A percentile compares a stretch with the other conserved stretches of the same genome.
Conservation (phyloP, 1,140 invertebrate genomes). For the Drosophila tani region DNA sequence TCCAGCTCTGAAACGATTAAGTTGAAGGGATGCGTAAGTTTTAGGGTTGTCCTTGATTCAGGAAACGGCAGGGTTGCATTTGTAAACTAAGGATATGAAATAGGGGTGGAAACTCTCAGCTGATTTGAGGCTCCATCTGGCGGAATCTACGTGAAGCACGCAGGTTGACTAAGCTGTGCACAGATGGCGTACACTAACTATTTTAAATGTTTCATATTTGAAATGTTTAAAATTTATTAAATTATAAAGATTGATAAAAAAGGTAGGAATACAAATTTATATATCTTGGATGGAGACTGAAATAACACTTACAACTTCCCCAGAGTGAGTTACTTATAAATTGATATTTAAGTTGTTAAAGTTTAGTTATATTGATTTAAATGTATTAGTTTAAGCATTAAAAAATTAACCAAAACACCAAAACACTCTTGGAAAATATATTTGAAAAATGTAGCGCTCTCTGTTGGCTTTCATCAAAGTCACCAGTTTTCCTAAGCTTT, state of each 20-base stretch:
- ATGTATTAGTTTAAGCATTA: too few species aligned
- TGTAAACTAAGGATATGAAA: not conserved
- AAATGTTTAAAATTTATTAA: not conserved
- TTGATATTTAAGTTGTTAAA: too few species aligned
- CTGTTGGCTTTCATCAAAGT: not conserved
- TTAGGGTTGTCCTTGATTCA: conserved; percentile 18
- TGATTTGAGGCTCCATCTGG: conserved; percentile 9
- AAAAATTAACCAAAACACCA: too few species aligned
- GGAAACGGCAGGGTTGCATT: conserved; percentile 33
- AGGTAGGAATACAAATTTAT: too few species aligned
- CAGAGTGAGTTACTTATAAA: too few species aligned
- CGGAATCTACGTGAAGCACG: not conserved
- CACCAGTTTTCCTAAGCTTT: not conserved
- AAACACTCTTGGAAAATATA: not conserved
- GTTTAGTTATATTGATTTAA: too few species aligned
- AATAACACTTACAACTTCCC: too few species aligned
- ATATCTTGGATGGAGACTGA: too few species aligned
- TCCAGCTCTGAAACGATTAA: conserved; percentile 19
- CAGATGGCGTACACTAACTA: conserved; percentile 6
- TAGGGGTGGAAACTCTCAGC: conserved; percentile 25
- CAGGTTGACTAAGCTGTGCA: not conserved
- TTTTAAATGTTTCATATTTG: not conserved
- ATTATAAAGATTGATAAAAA: too few species aligned
- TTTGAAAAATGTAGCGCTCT: not conserved
- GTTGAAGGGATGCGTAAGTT: conserved; percentile 30